Evolutionary conservation across 2,888 invertebrate genomes (phyloP).

Genomic region (Limnephilus rhombicus): DNA sequence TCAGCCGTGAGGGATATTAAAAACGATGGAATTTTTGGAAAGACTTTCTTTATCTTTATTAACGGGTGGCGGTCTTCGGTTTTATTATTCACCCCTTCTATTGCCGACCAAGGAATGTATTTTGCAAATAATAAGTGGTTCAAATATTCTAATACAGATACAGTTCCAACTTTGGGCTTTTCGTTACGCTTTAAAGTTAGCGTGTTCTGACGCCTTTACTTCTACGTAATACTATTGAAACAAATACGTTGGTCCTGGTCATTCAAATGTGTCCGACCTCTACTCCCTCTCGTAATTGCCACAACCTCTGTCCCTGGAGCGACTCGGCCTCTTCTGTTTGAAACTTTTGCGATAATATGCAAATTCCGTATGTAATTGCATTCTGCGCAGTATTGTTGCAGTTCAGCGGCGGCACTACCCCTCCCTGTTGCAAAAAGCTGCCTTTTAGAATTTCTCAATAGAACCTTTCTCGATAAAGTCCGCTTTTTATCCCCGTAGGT

Average conservation of each 20-base stretch:
- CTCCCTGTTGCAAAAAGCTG: constrained; percentile 4
- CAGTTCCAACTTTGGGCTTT: background rate
- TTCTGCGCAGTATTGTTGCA: constrained; percentile 63
- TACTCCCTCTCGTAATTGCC: background rate
- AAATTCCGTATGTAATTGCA: constrained; percentile 66
- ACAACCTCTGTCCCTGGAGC: constrained; percentile 9
- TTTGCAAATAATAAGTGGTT: background rate
- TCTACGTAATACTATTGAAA: background rate
- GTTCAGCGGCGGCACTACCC: constrained; percentile 46
- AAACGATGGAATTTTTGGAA: constrained; percentile 59
- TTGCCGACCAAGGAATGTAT: background rate
- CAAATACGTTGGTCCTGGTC: background rate
- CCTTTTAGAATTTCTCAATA: background rate
- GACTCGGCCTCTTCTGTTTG: constrained; percentile 43
- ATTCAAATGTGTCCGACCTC: background rate
- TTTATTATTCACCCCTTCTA: constrained; percentile 39
- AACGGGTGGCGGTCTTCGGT: constrained; percentile 27
- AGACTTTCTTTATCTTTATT: constrained; percentile 38
- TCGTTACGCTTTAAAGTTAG: background rate
- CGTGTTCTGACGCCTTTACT: background rate
- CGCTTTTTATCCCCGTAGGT: background rate
- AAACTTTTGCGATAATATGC: constrained; percentile 66
- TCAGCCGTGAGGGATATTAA: constrained; percentile 61
- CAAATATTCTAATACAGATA: background rate
- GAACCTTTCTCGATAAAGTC: constrained; percentile 4